These are phyloP conservation scores for Parotia lawesii DNA, from an alignment of 2,113 vertebrate genomes.

Conservation along the genomic window DNA sequence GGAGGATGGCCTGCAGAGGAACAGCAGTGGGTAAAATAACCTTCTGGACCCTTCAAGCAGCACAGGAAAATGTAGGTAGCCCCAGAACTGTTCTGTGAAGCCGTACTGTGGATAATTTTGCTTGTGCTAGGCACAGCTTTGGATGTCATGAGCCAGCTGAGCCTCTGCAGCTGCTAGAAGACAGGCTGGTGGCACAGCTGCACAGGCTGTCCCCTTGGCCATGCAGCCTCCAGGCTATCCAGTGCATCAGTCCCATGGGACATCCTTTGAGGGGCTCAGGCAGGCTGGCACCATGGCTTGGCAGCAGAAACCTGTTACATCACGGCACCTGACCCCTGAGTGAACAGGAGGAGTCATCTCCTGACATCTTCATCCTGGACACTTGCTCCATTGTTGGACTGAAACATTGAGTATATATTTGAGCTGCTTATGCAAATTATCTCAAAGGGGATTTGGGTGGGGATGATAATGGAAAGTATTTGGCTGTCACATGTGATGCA, in stretches of 20 bases:
- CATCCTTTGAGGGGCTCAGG: accelerated
- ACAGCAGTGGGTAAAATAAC: background rate
- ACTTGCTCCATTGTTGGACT: background rate
- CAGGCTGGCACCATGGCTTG: background rate
- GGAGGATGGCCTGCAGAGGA: background rate
- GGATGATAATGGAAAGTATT: background rate
- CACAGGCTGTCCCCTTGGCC: background rate
- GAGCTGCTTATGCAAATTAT: background rate
- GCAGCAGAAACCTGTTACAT: background rate
- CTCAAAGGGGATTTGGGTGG: background rate
- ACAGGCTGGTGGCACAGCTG: background rate
- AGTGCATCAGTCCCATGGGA: accelerated
- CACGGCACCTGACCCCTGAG: background rate
- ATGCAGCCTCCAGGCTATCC: background rate
- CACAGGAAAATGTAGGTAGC: background rate
- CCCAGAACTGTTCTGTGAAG: background rate
- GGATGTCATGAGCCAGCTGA: background rate
- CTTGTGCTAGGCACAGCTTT: background rate
- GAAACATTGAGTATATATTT: background rate
- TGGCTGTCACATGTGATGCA: background rate
- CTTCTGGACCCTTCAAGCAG: background rate
- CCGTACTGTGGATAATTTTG: background rate
- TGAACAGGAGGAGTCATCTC: background rate
- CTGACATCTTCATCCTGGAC: background rate
- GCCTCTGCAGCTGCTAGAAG: background rate